A percentile compares a stretch with the other conserved stretches of the same genome.
Evolutionary conservation across 2,113 vertebrate genomes (phyloP).

Genomic region (Sceloporus tristichus): DNA sequence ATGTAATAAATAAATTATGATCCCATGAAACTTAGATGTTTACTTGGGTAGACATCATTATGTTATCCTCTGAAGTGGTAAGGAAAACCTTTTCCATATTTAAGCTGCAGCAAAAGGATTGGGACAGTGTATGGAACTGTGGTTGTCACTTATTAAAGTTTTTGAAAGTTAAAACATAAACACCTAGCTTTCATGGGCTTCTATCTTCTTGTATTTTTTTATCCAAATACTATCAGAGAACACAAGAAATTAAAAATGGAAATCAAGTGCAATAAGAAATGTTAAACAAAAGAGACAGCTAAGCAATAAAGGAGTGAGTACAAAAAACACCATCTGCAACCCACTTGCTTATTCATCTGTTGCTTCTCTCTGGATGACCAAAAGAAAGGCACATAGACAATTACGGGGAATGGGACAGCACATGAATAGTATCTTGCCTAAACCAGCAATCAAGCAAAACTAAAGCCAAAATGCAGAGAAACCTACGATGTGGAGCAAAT

Average conservation of each 20-base stretch:
- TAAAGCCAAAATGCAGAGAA: background rate
- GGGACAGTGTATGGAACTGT: background rate
- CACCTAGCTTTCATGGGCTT: background rate
- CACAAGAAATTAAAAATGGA: background rate
- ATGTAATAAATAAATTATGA: conserved; percentile 7
- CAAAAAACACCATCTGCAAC: background rate
- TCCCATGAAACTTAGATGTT: background rate
- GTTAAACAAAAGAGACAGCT: background rate
- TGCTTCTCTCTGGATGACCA: background rate
- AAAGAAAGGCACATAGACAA: no score
- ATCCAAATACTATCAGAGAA: background rate
- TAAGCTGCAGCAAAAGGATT: background rate
- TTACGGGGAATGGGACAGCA: no score
- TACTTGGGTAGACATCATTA: background rate
- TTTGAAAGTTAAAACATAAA: conserved; percentile 1
- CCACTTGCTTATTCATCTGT: background rate
- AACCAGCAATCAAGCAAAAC: background rate
- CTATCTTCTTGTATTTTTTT: background rate
- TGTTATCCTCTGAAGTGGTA: background rate
- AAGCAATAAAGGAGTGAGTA: background rate
- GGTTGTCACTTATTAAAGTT: background rate
- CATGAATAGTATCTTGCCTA: background rate
- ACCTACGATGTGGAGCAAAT: background rate
- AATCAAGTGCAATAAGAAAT: background rate
- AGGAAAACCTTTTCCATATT: background rate